Evolutionary conservation across 1,140 invertebrate species (phyloP).

Genomic region (Thrips palmi): DNA sequence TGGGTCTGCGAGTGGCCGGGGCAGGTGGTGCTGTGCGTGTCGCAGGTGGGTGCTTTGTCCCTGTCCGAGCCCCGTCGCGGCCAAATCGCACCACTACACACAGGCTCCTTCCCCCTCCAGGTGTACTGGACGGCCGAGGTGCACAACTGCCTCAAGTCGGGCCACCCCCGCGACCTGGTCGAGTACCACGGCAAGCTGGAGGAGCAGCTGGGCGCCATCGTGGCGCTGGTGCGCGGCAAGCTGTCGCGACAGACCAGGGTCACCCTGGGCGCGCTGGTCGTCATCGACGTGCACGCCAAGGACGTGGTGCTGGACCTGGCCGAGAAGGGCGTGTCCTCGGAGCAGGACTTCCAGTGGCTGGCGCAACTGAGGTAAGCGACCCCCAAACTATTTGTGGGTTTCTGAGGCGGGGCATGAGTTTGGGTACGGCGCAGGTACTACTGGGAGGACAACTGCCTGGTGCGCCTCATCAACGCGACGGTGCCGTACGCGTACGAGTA

Average conservation of each 20-base stretch:
- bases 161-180: slow-evolving; percentile 30
- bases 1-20: slow-evolving; percentile 79
- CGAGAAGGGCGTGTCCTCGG: slow-evolving; percentile 42
- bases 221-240: slow-evolving; percentile 32
- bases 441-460: slow-evolving; percentile 56
- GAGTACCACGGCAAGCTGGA: slow-evolving; percentile 30
- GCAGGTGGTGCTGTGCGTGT: slow-evolving; percentile 65
- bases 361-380: slow-evolving; percentile 46
- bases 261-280: slow-evolving; percentile 70
- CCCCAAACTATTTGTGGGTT: background rate
- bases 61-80: too few species aligned
- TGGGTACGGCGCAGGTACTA: slow-evolving; percentile 37
- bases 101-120: too few species aligned
- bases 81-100: too few species aligned
- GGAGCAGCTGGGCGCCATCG: slow-evolving; percentile 30
- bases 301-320: slow-evolving; percentile 66
- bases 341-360: slow-evolving; percentile 81
- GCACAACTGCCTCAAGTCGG: slow-evolving; percentile 41
- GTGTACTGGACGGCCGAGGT: slow-evolving; percentile 76
- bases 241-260: slow-evolving; percentile 45
- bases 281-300: slow-evolving; percentile 80
- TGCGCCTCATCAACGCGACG: slow-evolving; percentile 74
- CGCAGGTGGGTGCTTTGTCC: too few species aligned
- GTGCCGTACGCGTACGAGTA: slow-evolving; percentile 82
- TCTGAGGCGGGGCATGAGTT: background rate